Base-by-base conservation (phyloP, 2,797 vertebrate genomes). In the Scolopax bukidnonensis region DNA sequence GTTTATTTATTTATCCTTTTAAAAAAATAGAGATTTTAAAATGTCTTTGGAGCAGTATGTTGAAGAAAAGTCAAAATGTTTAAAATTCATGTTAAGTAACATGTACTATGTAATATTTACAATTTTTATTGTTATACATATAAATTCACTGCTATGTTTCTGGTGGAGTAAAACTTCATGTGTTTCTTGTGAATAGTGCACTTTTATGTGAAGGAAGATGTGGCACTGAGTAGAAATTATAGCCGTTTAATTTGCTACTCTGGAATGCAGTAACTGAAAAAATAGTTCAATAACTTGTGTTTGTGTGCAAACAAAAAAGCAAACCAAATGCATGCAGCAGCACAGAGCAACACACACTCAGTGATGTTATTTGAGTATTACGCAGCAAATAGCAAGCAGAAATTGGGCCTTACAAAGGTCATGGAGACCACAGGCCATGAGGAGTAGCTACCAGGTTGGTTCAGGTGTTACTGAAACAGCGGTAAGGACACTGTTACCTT, bases 151-250 rank as follows among this genome's bases (percentile, higher is more conserved):
- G 47, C 11, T 83, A 64, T 13, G 50, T 93, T 93, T 87, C 77
- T 50, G n/a, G 25, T 90, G 91, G 89, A 83, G 27, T 95, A 92
- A 50, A 86, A 70, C 54, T 79, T 79, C 48, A 63, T 65, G 79
- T 95, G 70, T 73, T 96, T 77, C 64, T 93, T 93, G 92, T 97
- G 61, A 95, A 54, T 85, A 89, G 70, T 77, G 89, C 61, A 79
- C 83, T 95, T 96, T 79, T 50, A 23, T 77, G 63, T 67, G 77
- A 92, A 85, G 53, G 65, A 64, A 77, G 60, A 48, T 10, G 6
- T 57, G 36, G 41, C 88, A 83, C 57, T 82, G 71, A 80, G 30
- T 78, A 94, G 87, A 74, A 95, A 65, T 86, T 63, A 19, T 16
- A 76, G 73, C 30, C 73, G 56, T 88, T 69, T 84, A 33, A 65